Base-by-base conservation (phyloP, 2,888 invertebrate genomes). In the Iselma pallidipennis region DNA sequence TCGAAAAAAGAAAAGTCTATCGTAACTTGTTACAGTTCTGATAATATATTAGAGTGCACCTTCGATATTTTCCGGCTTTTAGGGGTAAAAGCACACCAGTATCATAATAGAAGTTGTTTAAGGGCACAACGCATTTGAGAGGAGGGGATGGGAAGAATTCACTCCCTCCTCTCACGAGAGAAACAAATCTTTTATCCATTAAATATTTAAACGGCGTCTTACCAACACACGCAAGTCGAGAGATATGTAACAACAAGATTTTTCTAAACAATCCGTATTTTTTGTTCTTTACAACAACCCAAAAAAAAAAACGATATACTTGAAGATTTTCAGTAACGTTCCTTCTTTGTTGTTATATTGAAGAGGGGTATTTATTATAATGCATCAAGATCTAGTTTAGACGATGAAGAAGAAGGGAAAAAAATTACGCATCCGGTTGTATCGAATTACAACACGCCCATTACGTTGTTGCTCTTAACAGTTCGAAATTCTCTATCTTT, bases 371-470 rank as follows among this genome's bases (percentile, higher is more conserved):
- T 61, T 21, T 49, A 33, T 57, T 52, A 57, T 49, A 50, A 57
- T 57, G 37, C 31, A 31, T 21, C 31, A 53, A 23, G 26, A 42
- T 42, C 42, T 42, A 42, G 42, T 42, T 42, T 42, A 19, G 21
- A 10, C 21, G 42, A 42, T 2, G 42, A 21, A 37, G 37, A 16
- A 16, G 37, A 5, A 14, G 37, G 10, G 53, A 45, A 61, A 61
- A 50, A 62, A 51, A 29, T 29, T 29, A 51, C 31, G 6, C 54
- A 62, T 62, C 61, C 61, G 61, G 57, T 57, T 37, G 55, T 61
- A 55, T 62, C 50, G 55, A 55, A 55, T 62, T 62, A 62, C 61
- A 42, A 19, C 42, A 42, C 42, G 19, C 42, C 42, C 42, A 42
- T 42, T 42, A 42, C 42, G 19, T 42, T 42, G 42, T 42, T 42